Evolutionary conservation across 2,888 invertebrate species (phyloP).

Genomic region (Heteromurus nitidus): DNA sequence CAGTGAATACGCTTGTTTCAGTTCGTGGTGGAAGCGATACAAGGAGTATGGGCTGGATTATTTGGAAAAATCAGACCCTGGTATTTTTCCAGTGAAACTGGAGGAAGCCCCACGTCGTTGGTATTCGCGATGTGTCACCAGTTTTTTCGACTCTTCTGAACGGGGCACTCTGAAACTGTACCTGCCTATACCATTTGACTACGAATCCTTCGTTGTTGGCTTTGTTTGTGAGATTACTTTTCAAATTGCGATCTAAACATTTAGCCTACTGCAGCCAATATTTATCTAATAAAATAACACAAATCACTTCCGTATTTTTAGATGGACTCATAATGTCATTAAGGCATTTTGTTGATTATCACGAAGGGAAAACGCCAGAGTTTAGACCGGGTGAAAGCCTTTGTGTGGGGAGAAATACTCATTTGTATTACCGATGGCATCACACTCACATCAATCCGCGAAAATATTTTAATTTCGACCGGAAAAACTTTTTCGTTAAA

Average conservation of each 20-base stretch:
- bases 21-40: background rate
- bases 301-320: too few species aligned
- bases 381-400: background rate
- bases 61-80: background rate
- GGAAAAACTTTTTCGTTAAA: background rate
- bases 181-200: background rate
- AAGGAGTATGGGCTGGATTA: background rate
- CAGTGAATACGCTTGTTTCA: background rate
- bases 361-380: background rate
- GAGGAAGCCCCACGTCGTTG: background rate
- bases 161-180: background rate
- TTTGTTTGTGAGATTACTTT: background rate
- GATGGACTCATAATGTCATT: background rate
- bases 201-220: background rate
- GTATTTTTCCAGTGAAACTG: background rate
- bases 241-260: background rate
- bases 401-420: background rate
- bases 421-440: background rate
- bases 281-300: background rate
- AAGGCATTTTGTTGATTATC: background rate
- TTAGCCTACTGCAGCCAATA: background rate
- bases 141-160: background rate
- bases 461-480: background rate
- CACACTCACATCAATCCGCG: background rate
- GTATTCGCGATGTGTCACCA: background rate